Percentiles rank a stretch among this genome's conserved stretches.
Evolutionary conservation across 2,113 vertebrate species (phyloP).

Genomic region (Merops nubicus): DNA sequence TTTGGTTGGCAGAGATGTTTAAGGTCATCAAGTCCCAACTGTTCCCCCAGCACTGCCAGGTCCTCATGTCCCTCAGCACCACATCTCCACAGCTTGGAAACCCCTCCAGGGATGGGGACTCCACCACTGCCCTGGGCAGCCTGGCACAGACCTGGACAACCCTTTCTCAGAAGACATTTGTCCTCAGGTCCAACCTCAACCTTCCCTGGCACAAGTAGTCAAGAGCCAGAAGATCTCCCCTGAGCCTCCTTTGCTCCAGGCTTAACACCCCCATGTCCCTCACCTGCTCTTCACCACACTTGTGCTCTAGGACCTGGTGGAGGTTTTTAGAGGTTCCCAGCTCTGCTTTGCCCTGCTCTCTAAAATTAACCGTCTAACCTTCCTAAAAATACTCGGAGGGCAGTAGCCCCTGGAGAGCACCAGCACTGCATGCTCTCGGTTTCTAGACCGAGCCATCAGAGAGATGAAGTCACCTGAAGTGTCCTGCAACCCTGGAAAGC

Average conservation of each 20-base stretch:
- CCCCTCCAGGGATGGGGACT: not conserved
- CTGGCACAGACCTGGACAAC: too few species aligned
- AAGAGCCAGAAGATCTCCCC: too few species aligned
- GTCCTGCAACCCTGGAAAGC: not conserved
- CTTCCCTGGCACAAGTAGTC: too few species aligned
- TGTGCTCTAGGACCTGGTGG: not conserved
- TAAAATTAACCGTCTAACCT: slow-evolving; percentile 64
- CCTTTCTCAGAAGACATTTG: too few species aligned
- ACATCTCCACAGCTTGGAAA: not conserved
- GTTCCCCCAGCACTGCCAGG: not conserved
- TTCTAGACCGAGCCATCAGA: slow-evolving; percentile 59
- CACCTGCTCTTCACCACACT: too few species aligned
- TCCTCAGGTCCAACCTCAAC: too few species aligned
- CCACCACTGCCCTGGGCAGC: not conserved
- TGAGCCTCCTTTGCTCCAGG: too few species aligned
- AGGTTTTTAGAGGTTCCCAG: slow-evolving; percentile 43
- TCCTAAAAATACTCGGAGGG: slow-evolving; percentile 68
- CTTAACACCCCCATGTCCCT: too few species aligned
- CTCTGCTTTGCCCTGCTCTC: not conserved
- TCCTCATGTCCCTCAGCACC: not conserved
- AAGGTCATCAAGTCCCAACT: not conserved
- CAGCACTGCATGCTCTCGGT: not conserved
- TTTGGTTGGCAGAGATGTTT: not conserved
- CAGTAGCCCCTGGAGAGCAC: slow-evolving; percentile 4
- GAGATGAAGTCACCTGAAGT: slow-evolving; percentile 14